Percentiles rank a stretch among this genome's conserved stretches.
Evolutionary conservation across 2,113 vertebrate species (phyloP).

Genomic region (Zosterops japonicus): DNA sequence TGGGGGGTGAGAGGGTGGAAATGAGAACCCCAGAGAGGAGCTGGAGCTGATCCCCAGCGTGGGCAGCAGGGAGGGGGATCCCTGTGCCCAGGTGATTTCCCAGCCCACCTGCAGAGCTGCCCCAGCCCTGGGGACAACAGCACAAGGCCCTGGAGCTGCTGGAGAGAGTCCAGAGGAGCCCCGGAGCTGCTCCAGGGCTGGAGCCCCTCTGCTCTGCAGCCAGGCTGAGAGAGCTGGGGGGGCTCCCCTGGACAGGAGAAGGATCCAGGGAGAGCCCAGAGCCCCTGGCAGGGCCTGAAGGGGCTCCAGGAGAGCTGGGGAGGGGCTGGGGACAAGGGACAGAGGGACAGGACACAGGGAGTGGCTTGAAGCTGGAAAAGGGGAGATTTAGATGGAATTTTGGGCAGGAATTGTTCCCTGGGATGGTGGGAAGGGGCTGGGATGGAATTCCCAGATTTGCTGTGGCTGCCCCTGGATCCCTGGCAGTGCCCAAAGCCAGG

Average conservation of each 20-base stretch:
- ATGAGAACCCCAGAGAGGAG: not conserved
- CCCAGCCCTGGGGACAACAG: not conserved
- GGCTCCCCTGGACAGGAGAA: not conserved
- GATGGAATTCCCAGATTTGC: too few relatives aligned
- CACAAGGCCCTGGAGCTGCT: not conserved
- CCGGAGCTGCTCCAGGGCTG: not conserved
- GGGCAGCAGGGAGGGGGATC: not conserved
- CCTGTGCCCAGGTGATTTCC: not conserved
- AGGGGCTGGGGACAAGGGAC: not conserved
- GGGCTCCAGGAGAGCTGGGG: not conserved
- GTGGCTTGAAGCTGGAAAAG: not conserved
- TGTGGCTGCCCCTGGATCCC: too few relatives aligned
- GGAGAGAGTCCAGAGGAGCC: not conserved
- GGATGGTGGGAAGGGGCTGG: too few relatives aligned
- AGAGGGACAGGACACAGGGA: not conserved
- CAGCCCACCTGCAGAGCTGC: not conserved
- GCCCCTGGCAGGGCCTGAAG: not conserved
- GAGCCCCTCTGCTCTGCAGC: not conserved
- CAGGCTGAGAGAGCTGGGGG: not conserved
- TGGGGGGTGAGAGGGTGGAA: not conserved
- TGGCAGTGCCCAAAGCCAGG: not conserved
- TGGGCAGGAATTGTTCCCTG: too few relatives aligned
- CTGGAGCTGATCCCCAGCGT: not conserved
- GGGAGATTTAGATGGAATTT: not conserved
- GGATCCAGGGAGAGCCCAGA: not conserved